A percentile compares a stretch with the other conserved stretches of the same genome.
Conservation (phyloP, 2,888 invertebrate species). For the Chymomyza amoena region DNA sequence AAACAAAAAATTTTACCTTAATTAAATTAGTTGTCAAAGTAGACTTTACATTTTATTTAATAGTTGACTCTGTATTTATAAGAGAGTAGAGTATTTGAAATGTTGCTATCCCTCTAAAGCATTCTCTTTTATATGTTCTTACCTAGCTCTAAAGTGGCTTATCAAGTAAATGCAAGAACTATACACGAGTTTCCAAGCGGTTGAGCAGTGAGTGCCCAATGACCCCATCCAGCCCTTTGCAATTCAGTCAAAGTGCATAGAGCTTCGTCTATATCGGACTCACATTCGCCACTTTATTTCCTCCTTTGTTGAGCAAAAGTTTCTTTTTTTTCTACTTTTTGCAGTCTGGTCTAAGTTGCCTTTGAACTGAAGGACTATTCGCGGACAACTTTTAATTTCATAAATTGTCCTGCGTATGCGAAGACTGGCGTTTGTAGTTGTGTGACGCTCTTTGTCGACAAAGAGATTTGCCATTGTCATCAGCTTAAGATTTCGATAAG, state of each 20-base stretch:
- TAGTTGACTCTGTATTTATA: neutral
- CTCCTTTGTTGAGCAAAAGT: neutral
- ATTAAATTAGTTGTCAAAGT: no score
- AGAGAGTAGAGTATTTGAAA: neutral
- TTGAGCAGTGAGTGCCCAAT: constrained; percentile 14
- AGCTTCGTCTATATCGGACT: neutral
- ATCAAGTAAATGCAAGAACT: constrained; percentile 39
- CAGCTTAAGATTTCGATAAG: constrained; percentile 70
- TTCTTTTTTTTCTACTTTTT: constrained; percentile 23
- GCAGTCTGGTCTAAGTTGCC: neutral
- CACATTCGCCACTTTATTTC: neutral
- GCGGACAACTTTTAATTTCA: constrained; percentile 36
- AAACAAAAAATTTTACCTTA: no score
- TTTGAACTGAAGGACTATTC: neutral
- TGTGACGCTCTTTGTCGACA: neutral
- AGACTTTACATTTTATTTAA: neutral
- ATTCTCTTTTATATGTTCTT: neutral
- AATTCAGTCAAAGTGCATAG: neutral
- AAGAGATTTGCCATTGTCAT: constrained; percentile 39
- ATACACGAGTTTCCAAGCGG: constrained; percentile 40
- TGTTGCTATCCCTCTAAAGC: no score
- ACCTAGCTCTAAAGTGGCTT: constrained; percentile 22
- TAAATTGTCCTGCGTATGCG: constrained; percentile 37
- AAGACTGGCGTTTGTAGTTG: neutral
- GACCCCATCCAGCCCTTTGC: neutral